Conservation (phyloP, 1,140 invertebrate genomes). For the Heliconius himera region DNA sequence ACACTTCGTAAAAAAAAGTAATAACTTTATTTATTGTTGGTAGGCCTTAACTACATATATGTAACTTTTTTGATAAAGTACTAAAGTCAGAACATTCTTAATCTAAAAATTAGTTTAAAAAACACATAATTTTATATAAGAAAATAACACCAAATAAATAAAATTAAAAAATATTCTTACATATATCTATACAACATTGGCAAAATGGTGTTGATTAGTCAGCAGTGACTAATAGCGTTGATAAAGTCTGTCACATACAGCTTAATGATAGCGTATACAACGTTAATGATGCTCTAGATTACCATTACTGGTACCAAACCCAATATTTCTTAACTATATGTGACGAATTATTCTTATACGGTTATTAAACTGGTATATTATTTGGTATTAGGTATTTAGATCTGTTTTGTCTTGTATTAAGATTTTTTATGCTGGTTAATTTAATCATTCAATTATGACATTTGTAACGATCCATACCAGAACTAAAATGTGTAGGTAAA, state of each 20-base stretch:
- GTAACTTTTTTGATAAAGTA: no score
- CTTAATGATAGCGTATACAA: background rate
- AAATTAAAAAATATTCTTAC: background rate
- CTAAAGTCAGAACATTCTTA: no score
- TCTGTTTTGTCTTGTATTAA: no score
- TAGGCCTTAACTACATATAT: no score
- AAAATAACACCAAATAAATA: background rate
- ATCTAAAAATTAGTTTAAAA: no score
- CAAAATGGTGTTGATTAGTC: background rate
- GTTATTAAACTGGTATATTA: background rate
- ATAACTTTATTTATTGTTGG: no score
- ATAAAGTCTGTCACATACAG: conserved; percentile 3
- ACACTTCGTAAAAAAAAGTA: no score
- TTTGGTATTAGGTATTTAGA: background rate
- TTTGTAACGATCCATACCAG: no score
- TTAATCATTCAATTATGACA: no score
- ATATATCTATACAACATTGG: background rate
- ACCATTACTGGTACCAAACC: background rate
- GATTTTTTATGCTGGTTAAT: no score
- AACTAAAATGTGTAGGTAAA: no score
- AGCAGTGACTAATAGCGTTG: conserved; percentile 3
- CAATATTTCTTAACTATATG: background rate
- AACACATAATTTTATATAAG: no score
- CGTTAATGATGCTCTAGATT: conserved; percentile 6
- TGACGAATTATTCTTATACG: conserved; percentile 1